Evolutionary conservation across 2,888 invertebrate genomes (phyloP).

Genomic region (Oscheius sp.): DNA sequence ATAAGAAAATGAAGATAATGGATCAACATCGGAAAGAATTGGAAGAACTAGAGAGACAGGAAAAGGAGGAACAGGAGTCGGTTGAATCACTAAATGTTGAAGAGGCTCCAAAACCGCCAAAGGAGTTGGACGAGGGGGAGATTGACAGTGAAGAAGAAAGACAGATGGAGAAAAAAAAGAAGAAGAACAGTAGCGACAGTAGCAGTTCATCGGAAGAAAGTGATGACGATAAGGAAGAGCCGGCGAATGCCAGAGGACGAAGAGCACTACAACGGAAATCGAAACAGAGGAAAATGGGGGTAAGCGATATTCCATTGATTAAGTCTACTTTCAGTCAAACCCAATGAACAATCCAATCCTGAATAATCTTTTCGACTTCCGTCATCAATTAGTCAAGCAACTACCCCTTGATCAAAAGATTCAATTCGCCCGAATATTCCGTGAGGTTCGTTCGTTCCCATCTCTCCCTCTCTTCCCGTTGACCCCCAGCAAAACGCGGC

Average conservation of each 20-base stretch:
- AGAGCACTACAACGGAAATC: slow-evolving; percentile 32
- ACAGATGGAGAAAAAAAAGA: slow-evolving; percentile 24
- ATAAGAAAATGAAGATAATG: slow-evolving; percentile 42
- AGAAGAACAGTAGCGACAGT: slow-evolving; percentile 22
- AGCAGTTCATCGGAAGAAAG: not conserved
- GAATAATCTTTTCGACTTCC: slow-evolving; percentile 44
- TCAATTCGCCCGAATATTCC: slow-evolving; percentile 40
- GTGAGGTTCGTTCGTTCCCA: slow-evolving; percentile 32
- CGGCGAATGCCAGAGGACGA: slow-evolving; percentile 32
- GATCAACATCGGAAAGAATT: slow-evolving; percentile 32
- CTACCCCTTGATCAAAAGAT: slow-evolving; percentile 46
- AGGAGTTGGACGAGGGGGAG: slow-evolving; percentile 49
- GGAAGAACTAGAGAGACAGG: slow-evolving; percentile 30
- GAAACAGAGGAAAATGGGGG: slow-evolving; percentile 10
- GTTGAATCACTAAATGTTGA: not conserved
- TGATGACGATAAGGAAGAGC: not conserved
- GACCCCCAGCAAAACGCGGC: not conserved
- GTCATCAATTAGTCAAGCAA: slow-evolving; percentile 41
- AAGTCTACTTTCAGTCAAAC: not conserved
- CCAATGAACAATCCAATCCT: not conserved
- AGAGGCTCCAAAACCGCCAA: slow-evolving; percentile 1
- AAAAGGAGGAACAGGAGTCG: slow-evolving; percentile 11
- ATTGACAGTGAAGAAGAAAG: slow-evolving; percentile 52
- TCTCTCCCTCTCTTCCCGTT: not conserved
- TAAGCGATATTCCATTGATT: not conserved